Evolutionary conservation across 1,140 invertebrate genomes (phyloP), one percentile per base, ranked within the genome.

Genomic region (Argopecten irradians): DNA sequence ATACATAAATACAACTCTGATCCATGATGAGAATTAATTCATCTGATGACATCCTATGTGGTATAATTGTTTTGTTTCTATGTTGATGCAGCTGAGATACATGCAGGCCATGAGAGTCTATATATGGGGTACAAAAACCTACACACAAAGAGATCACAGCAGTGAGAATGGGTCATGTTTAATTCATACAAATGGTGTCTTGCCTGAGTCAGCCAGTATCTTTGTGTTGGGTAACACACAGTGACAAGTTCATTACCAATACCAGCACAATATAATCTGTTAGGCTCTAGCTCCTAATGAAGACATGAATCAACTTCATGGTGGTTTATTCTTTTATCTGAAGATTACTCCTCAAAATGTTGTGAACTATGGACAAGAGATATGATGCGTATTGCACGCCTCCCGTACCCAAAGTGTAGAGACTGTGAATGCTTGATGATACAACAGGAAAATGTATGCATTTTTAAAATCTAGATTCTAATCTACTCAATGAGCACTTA

Each of bases 171-270:
- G n/a, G 55, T 71, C 55, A 71, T 71, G 55, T 71, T 16, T 71
- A 71, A 71, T 71, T 71, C 55, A 71, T 71, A 71, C 22, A 28
- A 16, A 71, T 71, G 5, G 55, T 71, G 22, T 71, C 43, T 28
- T 71, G 55, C 55, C 55, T 71, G 55, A 71, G 55, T 71, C 55
- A 71, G 55, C 55, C 55, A 71, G 1, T 71, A 71, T 71, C 55
- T 71, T 71, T 71, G 55, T 71, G 55, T 28, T 71, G n/a, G n/a
- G 55, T 71, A 71, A 71, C 55, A 71, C 55, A 71, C 1, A 16
- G 55, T 71, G 55, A 71, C 55, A 71, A 28, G 55, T 28, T 71
- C 8, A 71, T 71, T 71, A 71, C 55, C n/a, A 71, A 28, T 71
- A 28, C 9, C 43, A 16, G 43, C 22, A 46, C 43, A 16, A 19